These are phyloP conservation scores for Cairina moschata DNA, from an alignment of 2,113 vertebrate species.

Conservation along the genomic window DNA sequence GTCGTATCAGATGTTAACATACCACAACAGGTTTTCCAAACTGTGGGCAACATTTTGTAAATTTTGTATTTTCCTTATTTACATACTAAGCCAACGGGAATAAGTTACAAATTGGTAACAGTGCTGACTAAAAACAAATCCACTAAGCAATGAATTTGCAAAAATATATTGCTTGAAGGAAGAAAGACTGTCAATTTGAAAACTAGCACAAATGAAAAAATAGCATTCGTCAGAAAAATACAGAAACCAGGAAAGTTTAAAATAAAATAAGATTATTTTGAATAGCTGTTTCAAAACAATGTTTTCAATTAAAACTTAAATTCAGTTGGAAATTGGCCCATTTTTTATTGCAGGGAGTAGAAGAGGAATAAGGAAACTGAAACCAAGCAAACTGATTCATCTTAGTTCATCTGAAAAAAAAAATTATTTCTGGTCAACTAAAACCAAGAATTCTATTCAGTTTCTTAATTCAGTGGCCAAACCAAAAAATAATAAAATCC, in stretches of 20 bases:
- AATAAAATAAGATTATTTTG: not conserved
- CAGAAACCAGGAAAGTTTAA: not conserved
- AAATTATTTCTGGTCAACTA: not conserved
- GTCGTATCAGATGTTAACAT: not conserved
- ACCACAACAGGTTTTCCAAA: not conserved
- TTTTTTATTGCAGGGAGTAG: not conserved
- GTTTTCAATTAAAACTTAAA: conserved; percentile 30
- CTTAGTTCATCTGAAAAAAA: conserved; percentile 17
- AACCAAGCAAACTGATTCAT: not conserved
- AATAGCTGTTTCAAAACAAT: not conserved
- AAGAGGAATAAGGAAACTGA: not conserved
- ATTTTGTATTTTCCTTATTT: not conserved
- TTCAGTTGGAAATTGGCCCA: not conserved
- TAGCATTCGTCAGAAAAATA: not conserved
- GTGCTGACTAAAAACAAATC: not conserved
- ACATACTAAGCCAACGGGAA: not conserved
- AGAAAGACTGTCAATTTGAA: not conserved
- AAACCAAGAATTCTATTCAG: not conserved
- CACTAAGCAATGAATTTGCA: not conserved
- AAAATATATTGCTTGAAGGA: not conserved
- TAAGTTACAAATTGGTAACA: not conserved
- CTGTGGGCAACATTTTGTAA: not conserved
- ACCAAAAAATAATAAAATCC: not conserved
- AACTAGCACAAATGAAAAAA: not conserved
- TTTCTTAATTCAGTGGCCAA: conserved; percentile 8